Evolutionary conservation across 2,888 invertebrate species (phyloP).

Genomic region (Artemia sinica): DNA sequence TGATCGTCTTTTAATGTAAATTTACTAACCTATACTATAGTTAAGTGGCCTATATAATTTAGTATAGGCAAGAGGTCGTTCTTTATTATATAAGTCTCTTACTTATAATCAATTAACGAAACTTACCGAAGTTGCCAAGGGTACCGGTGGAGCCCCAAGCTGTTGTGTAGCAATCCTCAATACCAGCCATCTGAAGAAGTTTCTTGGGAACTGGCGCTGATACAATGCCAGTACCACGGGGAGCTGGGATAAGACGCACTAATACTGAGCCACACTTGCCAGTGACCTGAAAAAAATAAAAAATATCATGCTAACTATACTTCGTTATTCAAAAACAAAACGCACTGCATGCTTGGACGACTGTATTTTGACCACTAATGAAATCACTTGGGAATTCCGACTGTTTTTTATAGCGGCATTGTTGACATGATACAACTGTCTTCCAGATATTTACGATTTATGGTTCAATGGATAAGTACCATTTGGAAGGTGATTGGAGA

Average conservation of each 20-base stretch:
- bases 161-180: constrained; percentile 97
- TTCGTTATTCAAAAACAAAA: neutral
- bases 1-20: no score
- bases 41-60: no score
- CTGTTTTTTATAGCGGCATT: no score
- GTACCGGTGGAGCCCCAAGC: constrained; percentile 95
- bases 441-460: no score
- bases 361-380: constrained; percentile 20
- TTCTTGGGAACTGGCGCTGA: constrained; percentile 99
- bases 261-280: constrained; percentile 98
- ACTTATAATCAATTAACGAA: neutral
- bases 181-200: constrained; percentile 94
- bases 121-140: constrained; percentile 72
- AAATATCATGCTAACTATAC: constrained; percentile 25
- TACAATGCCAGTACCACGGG: constrained; percentile 98
- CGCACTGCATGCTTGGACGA: neutral
- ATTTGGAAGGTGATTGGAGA: no score
- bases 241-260: constrained; percentile 93
- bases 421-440: no score
- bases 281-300: constrained; percentile 51
- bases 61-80: no score
- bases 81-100: no score
- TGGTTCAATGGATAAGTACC: no score
- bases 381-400: neutral
- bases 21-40: no score